A percentile compares a stretch with the other conserved stretches of the same genome.
phyloP scores from a whole-genome alignment of 1,140 invertebrate genomes.

The Drosophila nikananu region DNA sequence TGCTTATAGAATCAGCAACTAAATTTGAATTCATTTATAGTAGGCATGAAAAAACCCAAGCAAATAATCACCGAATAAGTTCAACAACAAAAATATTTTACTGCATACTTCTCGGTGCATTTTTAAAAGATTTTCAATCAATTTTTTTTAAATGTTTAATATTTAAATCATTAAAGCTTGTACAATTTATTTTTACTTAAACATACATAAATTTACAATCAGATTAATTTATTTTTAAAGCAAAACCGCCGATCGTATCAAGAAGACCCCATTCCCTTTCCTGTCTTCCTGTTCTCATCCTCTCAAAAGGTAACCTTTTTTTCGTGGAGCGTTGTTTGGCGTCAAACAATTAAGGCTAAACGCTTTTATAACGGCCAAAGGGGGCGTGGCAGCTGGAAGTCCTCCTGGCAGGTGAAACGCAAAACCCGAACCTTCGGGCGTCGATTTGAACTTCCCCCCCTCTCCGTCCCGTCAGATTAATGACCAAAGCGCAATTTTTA shows the following conservation, averaged over 20 bases:
- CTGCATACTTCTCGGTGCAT: no score
- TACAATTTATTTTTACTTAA: no score
- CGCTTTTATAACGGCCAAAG: constrained; percentile 33
- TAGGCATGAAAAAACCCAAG: no score
- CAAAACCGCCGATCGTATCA: not conserved
- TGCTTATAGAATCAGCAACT: no score
- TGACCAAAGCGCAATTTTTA: constrained; percentile 49
- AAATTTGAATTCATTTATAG: no score
- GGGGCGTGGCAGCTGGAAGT: not conserved
- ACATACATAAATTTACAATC: not conserved
- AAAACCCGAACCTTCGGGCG: constrained; percentile 2
- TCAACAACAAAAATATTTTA: no score
- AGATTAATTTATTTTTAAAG: not conserved
- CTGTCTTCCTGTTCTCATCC: not conserved
- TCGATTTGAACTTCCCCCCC: constrained; percentile 5
- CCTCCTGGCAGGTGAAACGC: constrained; percentile 3
- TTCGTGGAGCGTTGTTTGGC: constrained; percentile 5
- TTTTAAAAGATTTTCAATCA: no score
- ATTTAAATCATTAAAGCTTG: no score
- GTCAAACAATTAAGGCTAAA: constrained; percentile 44
- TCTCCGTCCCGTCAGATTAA: constrained; percentile 22
- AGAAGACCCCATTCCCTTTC: not conserved
- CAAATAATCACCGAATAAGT: no score
- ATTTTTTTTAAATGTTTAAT: no score
- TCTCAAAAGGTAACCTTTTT: not conserved